phyloP scores from a whole-genome alignment of 2,888 invertebrate species.

The Pseudococcus longispinus region DNA sequence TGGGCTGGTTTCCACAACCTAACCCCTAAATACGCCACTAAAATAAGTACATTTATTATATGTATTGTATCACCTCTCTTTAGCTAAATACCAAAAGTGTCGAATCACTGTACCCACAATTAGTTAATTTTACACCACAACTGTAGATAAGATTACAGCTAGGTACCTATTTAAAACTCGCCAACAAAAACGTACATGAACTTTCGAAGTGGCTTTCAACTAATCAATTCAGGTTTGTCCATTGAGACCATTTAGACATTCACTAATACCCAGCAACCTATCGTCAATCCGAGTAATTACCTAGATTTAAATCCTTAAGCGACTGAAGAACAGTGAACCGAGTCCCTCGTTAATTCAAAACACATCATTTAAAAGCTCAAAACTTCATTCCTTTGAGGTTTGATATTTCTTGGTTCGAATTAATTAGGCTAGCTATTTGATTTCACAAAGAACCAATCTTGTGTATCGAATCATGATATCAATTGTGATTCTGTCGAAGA shows the following conservation, averaged over 20 bases:
- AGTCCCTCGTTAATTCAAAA: not conserved
- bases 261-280: not conserved
- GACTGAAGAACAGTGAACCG: not conserved
- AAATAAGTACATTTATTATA: no score
- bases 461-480: not conserved
- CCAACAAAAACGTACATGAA: not conserved
- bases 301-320: not conserved
- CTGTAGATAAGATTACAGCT: no score
- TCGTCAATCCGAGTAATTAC: not conserved
- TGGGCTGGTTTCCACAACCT: no score
- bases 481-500: not conserved
- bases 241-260: not conserved
- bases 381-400: not conserved
- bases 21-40: no score
- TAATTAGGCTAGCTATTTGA: not conserved
- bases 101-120: no score
- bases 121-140: no score
- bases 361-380: not conserved
- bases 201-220: not conserved
- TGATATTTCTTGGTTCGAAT: not conserved
- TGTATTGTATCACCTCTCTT: no score
- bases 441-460: not conserved
- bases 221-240: not conserved
- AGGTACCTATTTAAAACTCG: no score
- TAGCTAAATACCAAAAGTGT: no score